These are phyloP conservation scores for Napeogenes inachia DNA, from an alignment of 2,888 invertebrate species.

Conservation along the genomic window DNA sequence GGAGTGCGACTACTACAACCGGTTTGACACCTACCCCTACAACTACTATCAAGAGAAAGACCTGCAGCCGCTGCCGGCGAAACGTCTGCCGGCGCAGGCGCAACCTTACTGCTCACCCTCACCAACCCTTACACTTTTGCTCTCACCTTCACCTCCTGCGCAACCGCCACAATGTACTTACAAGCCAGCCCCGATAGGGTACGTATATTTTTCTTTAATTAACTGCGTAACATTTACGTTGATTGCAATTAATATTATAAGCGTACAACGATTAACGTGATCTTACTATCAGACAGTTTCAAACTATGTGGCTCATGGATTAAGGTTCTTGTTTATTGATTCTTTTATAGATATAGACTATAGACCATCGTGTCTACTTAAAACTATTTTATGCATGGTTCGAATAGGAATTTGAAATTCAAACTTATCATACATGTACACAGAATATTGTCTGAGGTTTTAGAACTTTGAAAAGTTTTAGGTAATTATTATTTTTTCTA, in stretches of 20 bases:
- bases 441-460: not conserved
- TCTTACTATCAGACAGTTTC: not conserved
- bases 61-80: constrained; percentile 27
- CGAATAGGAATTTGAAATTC: constrained; percentile 2
- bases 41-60: constrained; percentile 36
- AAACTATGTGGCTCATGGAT: not conserved
- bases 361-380: not conserved
- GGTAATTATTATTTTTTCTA: no score
- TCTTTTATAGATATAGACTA: not conserved
- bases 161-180: constrained; percentile 24
- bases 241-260: constrained; percentile 15
- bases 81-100: constrained; percentile 29
- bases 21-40: constrained; percentile 36
- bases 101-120: constrained; percentile 27
- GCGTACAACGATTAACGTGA: constrained; percentile 17
- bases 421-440: not conserved
- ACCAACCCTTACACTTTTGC: constrained; percentile 30
- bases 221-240: constrained; percentile 4
- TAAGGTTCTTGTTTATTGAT: constrained; percentile 20
- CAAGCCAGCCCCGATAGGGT: constrained; percentile 25
- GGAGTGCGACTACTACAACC: constrained; percentile 24
- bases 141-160: constrained; percentile 25
- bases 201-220: constrained; percentile 17
- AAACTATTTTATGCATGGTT: not conserved
- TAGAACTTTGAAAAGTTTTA: no score